Base-by-base conservation (phyloP, 2,113 vertebrate species). In the Lutjanus erythropterus region DNA sequence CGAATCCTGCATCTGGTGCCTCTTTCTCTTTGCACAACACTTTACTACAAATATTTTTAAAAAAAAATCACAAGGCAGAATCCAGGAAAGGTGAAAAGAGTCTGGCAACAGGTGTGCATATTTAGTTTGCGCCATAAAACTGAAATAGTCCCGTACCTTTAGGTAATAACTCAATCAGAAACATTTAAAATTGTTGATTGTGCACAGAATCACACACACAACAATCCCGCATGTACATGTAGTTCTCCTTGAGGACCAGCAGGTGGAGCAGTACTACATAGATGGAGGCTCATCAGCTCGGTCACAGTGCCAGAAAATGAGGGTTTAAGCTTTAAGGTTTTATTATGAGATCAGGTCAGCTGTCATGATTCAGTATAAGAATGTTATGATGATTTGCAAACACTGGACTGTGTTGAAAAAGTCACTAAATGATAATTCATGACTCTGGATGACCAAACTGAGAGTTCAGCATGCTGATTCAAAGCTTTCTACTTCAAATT, bases 221-320 rank as follows among this genome's bases (percentile, higher is more conserved):
- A 19, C 6, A 19, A 47, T 21, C 46, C 46, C 21, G 18, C 46
- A 4, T 23, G 12, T 47, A 19, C 5, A n/a, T 84, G 78, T 70
- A 85, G 58, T 85, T 82, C 2, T 1, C 23, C 4, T 29, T 23
- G 0, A 37, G 27, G 62, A 16, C 67, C 88, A 80, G 35, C 46
- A 86, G 88, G 31, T 69, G 75, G 71, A 47, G 64, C 3, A 9
- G 7, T 27, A 3, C 2, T 23, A 52, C 68, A 67, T 6, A 2
- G 33, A 16, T 49, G 8, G 23, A 5, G 0, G 7, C 53, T 64
- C 16, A 14, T 41, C 0, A 1, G 25, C 2, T 60, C 52, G 5
- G 16, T 25, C 14, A 33, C 3, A 21, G 23, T n/a, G 37, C 49
- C 39, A 29, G 29, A 49, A 37, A 33, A 39, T 31, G 1, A 18